Conservation (phyloP, 2,888 invertebrate species). For the Buathra laborator region DNA sequence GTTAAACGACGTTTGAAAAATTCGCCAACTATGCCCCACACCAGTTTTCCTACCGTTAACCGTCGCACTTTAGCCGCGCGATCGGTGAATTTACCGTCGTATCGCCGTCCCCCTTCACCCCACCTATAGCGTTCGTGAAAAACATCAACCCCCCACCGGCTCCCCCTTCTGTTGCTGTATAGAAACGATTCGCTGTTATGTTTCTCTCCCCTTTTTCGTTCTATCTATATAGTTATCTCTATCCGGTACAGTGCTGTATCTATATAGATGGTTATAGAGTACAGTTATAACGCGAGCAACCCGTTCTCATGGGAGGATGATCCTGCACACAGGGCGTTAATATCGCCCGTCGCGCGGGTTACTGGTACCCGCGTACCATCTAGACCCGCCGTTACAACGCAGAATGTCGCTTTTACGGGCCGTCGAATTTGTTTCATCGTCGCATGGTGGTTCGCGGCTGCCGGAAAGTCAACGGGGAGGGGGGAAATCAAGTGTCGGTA, state of each 20-base stretch:
- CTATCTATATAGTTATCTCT: constrained; percentile 16
- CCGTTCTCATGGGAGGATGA: constrained; percentile 47
- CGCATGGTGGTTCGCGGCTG: constrained; percentile 56
- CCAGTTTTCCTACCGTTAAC: constrained; percentile 39
- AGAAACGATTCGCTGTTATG: constrained; percentile 49
- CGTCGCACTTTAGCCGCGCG: constrained; percentile 69
- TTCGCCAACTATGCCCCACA: constrained; percentile 71
- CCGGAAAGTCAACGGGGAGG: constrained; percentile 36
- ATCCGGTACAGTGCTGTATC: constrained; percentile 9
- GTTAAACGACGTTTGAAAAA: constrained; percentile 80
- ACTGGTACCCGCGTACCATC: constrained; percentile 43
- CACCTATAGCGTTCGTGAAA: constrained; percentile 35
- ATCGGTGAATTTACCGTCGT: constrained; percentile 71
- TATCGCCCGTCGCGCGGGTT: constrained; percentile 28
- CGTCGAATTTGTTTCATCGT: constrained; percentile 71
- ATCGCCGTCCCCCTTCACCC: constrained; percentile 54
- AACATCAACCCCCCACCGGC: constrained; percentile 24
- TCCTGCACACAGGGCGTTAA: constrained; percentile 41
- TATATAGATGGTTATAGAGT: constrained; percentile 42
- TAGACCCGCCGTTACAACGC: constrained; percentile 68
- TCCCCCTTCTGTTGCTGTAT: constrained; percentile 19
- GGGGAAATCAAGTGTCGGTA: constrained; percentile 13
- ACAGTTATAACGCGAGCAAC: constrained; percentile 50
- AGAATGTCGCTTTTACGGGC: constrained; percentile 70
- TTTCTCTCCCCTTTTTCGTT: constrained; percentile 25